Base-by-base conservation (phyloP, 2,113 vertebrate genomes). In the Oncorhynchus mykiss region DNA sequence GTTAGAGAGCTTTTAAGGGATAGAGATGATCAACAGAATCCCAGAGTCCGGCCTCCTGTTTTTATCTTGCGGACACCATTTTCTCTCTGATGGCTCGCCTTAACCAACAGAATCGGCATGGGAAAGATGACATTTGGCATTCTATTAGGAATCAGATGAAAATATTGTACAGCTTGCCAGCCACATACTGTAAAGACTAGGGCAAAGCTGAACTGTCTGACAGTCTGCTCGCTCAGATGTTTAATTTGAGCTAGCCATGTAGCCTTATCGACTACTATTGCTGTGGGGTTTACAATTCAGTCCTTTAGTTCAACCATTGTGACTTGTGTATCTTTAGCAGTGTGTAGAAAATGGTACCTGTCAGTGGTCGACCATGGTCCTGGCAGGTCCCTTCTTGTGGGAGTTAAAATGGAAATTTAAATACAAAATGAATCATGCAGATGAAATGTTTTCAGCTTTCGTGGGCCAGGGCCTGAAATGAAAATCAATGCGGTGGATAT, bases 381-480 rank as follows among this genome's bases (percentile, higher is more conserved):
- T 31, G 71, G 13, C n/a, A 78, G 34, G 45, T 54, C 64, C 45
- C 48, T 67, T 72, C 70, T 27, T 6, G 70, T 5, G 39, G 25
- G 68, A 71, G 67, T 57, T 82, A 75, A 82, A 82, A 75, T 82
- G 2, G 62, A 79, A 67, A 67, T 39, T 65, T 14, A 80, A 85
- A 81, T 88, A 75, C 83, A 86, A 73, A 82, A 84, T 85, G 82
- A 69, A 82, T 87, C 81, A 82, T 75, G 74, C 48, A 75, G 76
- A 86, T 82, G 20, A 82, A 74, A 77, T 75, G 71, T 80, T 74
- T 77, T 71, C 80, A 81, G 74, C 65, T 82, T 67, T 69, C 31
- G 18, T 67, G 34, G 34, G 48, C 34, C 39, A 2, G n/a, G 22
- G 34, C 31, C 1, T 34, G 34, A 34, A 7, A 34, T 34, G 7